phyloP scores from a whole-genome alignment of 2,888 invertebrate genomes.

The Pheosia gnoma region DNA sequence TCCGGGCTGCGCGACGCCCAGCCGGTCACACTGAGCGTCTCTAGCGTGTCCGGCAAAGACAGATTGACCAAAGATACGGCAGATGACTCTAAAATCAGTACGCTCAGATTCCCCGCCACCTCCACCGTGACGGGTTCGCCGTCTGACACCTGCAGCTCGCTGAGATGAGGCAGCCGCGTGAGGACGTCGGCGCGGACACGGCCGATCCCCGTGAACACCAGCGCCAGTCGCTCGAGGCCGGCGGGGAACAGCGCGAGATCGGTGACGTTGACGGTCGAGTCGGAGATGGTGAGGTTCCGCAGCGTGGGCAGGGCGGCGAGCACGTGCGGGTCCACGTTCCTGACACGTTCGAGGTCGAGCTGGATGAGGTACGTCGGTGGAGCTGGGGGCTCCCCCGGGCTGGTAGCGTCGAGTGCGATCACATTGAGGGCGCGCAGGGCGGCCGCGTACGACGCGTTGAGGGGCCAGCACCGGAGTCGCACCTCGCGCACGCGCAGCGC shows the following conservation, averaged over 20 bases:
- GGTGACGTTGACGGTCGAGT: background rate
- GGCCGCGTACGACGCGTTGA: background rate
- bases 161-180: background rate
- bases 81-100: background rate
- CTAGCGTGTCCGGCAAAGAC: background rate
- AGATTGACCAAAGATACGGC: background rate
- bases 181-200: background rate
- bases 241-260: background rate
- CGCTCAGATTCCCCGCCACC: background rate
- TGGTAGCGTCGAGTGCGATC: background rate
- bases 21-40: background rate
- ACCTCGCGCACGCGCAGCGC: slow-evolving; percentile 2
- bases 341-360: background rate
- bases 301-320: background rate
- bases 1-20: background rate
- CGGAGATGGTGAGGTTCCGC: background rate
- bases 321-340: background rate
- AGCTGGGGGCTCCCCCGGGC: background rate
- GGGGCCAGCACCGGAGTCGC: background rate
- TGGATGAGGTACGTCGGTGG: background rate
- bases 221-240: background rate
- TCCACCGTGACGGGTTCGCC: background rate
- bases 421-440: background rate
- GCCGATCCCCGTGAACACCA: background rate
- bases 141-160: background rate